phyloP scores from a whole-genome alignment of 1,140 invertebrate genomes.

The Orius insidiosus region DNA sequence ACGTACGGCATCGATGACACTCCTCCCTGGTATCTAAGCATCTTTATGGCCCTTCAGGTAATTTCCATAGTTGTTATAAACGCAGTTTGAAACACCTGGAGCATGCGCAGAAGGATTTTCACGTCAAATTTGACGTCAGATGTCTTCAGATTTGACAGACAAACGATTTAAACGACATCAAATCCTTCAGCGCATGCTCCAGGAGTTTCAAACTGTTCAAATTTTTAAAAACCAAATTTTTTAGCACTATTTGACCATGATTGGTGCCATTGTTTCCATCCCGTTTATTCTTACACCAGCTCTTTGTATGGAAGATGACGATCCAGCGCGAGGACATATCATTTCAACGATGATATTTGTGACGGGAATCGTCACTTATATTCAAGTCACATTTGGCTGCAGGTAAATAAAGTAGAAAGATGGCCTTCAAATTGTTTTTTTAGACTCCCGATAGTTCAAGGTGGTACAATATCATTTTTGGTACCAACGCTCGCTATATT shows the following conservation, averaged over 20 bases:
- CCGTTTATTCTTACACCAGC: slow-evolving; percentile 66
- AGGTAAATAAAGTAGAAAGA: slow-evolving; percentile 33
- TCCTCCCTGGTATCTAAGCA: slow-evolving; percentile 66
- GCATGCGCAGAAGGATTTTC: no score
- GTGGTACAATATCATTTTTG: slow-evolving; percentile 70
- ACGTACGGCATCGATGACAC: slow-evolving; percentile 64
- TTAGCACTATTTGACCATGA: slow-evolving; percentile 76
- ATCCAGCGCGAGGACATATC: slow-evolving; percentile 60
- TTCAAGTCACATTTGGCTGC: slow-evolving; percentile 66
- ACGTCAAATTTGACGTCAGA: no score
- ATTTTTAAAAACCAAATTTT: not conserved
- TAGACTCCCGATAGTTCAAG: slow-evolving; percentile 53
- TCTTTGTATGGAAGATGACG: slow-evolving; percentile 62
- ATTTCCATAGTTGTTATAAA: not conserved
- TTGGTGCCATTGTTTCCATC: slow-evolving; percentile 67
- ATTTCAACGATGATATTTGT: slow-evolving; percentile 81
- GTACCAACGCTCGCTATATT: slow-evolving; percentile 72
- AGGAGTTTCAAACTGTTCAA: not conserved
- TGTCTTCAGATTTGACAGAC: no score
- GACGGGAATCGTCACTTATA: slow-evolving; percentile 61
- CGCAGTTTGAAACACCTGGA: no score
- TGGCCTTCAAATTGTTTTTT: not conserved
- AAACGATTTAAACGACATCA: no score
- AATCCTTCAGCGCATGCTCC: no score
- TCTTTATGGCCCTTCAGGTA: slow-evolving; percentile 70